Evolutionary conservation across 2,797 vertebrate genomes (phyloP), one percentile per base, ranked within the genome.

Genomic region (Bradypus variegatus): DNA sequence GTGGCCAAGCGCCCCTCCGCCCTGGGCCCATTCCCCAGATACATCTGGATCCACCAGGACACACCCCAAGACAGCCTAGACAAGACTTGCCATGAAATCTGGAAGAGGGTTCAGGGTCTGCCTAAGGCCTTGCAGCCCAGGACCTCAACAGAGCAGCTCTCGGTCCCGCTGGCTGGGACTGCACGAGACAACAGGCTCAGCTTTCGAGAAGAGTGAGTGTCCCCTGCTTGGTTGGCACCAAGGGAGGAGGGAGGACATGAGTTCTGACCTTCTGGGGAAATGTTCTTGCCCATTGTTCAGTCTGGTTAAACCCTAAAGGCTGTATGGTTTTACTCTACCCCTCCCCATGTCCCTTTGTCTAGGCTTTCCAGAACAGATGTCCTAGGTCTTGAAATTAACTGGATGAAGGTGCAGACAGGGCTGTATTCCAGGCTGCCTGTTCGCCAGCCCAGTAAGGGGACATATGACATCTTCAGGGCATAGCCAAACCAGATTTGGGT

Each of bases 31-130:
- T 98, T 98, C 93, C 98, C 98, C 11, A 97, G 98, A 89, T 97
- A 96, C 80, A 96, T 96, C 82, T 98, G 98, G 98, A 97, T 98
- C 80, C 98, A 98, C 58, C 97, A 97, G 3, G 93, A 97, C 38
- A 97, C 97, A 3, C 98, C 98, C 0, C 86, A 78, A 41, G 98
- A 98, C 78, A 90, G 95, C 64, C 92, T 98, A 93, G 98, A 98
- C 69, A 85, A 95, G 19, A 95, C 97, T 72, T 98, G 98, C 94
- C 94, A 97, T 25, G 96, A 94, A 90, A 98, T 98, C 95, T 98
- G 98, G 97, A 97, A 97, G 21, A 96, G 97, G 0, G 96, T 96
- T 3, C 97, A 97, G 70, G 89, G 87, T 6, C 95, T 97, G 15
- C 80, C 97, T 0, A 92, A 95, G 9, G 96, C 95, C 72, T 91